Conservation (phyloP, 2,888 invertebrate species). For the Scaptomyza flava region DNA sequence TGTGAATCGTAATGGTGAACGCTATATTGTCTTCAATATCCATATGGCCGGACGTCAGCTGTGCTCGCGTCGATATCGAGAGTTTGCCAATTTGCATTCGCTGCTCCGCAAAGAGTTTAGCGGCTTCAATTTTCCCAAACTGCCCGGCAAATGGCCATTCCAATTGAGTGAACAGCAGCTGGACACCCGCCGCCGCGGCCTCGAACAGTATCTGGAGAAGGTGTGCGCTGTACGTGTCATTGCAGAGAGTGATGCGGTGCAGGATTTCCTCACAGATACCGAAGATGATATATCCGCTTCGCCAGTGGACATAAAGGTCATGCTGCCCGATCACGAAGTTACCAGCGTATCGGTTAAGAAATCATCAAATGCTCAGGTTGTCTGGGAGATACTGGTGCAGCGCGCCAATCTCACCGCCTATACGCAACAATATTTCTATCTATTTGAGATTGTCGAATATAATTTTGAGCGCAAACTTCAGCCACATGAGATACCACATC, state of each 20-base stretch:
- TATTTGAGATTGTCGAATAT: slow-evolving; percentile 98
- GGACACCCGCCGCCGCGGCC: slow-evolving; percentile 96
- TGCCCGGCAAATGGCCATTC: slow-evolving; percentile 99
- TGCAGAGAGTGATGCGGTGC: slow-evolving; percentile 98
- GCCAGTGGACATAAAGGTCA: slow-evolving; percentile 91
- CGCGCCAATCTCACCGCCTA: slow-evolving; percentile 92
- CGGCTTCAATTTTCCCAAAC: slow-evolving; percentile 97
- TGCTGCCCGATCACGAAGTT: slow-evolving; percentile 96
- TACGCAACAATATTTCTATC: slow-evolving; percentile 95
- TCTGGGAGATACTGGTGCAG: slow-evolving; percentile 93
- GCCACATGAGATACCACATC: slow-evolving; percentile 97
- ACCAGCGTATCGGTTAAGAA: slow-evolving; percentile 94
- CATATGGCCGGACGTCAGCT: slow-evolving; percentile 99
- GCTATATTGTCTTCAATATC: slow-evolving; percentile 98
- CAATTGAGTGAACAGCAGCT: slow-evolving; percentile 98
- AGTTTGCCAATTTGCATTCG: slow-evolving; percentile 95
- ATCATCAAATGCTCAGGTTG: slow-evolving; percentile 95
- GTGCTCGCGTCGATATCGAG: slow-evolving; percentile 97
- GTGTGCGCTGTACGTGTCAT: slow-evolving; percentile 98
- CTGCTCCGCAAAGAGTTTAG: slow-evolving; percentile 96
- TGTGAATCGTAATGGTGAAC: slow-evolving; percentile 93
- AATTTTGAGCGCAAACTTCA: slow-evolving; percentile 98
- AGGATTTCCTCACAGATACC: slow-evolving; percentile 97
- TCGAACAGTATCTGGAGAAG: slow-evolving; percentile 99
- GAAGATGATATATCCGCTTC: slow-evolving; percentile 92